Evolutionary conservation across 2,113 vertebrate species (phyloP), one percentile per base, ranked within the genome.

Genomic region (Petrocephalus microphthalmus): DNA sequence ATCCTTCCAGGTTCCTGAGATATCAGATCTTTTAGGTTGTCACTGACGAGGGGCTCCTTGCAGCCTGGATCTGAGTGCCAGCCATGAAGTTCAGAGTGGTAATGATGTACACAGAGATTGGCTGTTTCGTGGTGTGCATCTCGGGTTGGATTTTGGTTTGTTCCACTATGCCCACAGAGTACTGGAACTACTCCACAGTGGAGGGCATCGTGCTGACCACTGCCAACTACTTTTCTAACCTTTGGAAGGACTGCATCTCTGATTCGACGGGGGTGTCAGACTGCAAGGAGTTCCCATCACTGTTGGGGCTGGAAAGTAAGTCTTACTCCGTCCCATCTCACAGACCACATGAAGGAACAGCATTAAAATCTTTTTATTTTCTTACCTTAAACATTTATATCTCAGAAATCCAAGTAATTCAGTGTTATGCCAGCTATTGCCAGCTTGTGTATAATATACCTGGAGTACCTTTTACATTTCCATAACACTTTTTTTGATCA

Each of bases 261-360:
- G 97, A 98, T 93, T 97, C 96, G 88, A 99, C 98, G 0, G 98
- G 97, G 13, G 96, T 98, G 86, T 96, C 96, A 54, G 97, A 97
- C 96, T 99, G 98, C 95, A 98, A 98, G 93, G 96, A 96, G 45
- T 98, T 98, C 91, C 97, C 97, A 3, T 97, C 98, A 89, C 94
- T 99, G 96, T 94, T 99, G 95, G 97, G 94, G 8, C 93, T 99
- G 92, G 96, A 97, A 90, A 95, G 98, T 98, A 95, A 92, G 96
- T 93, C 89, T 52, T 54, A 45, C 54, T 42, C 52, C 84, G 13
- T 86, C 84, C 13, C 33, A 1, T 37, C 84, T 86, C 56, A 13
- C 54, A n/a, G 25, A 11, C 64, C 20, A 87, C 57, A 45, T 37
- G 49, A 5, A 87, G 64, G 51, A 17, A 74, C 10, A 45, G 45